phyloP scores from a whole-genome alignment of 2,888 invertebrate genomes.

The Chloroclystis v-ata region DNA sequence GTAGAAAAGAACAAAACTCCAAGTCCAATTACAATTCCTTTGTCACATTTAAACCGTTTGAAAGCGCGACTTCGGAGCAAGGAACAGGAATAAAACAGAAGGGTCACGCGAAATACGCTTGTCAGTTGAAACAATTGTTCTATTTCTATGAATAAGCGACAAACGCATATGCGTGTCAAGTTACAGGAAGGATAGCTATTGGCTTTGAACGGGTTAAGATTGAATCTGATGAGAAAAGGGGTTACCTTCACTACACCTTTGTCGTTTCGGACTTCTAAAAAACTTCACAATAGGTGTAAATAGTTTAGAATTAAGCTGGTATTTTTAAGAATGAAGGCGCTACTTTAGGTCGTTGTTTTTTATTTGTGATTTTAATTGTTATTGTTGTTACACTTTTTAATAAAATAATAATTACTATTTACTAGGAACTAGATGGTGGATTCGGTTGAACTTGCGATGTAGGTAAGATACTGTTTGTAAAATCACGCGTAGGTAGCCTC shows the following conservation, averaged over 20 bases:
- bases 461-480: no score
- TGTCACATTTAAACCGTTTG: not conserved
- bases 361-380: no score
- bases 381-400: no score
- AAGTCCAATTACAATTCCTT: not conserved
- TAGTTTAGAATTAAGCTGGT: no score
- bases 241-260: no score
- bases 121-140: conserved; percentile 22
- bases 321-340: no score
- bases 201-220: not conserved
- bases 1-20: not conserved
- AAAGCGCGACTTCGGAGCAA: not conserved
- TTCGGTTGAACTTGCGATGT: no score
- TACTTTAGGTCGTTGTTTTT: not conserved
- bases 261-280: no score
- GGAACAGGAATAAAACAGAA: conserved; percentile 11
- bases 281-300: no score
- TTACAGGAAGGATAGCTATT: conserved; percentile 4
- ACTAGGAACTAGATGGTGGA: no score
- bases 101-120: conserved; percentile 19
- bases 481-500: no score
- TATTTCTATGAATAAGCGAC: conserved; percentile 21
- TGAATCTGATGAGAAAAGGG: not conserved
- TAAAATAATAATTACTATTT: no score
- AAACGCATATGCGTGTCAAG: conserved; percentile 23